A percentile compares a stretch with the other conserved stretches of the same genome.
These are phyloP conservation scores for Sarcophaga rosellei DNA, from an alignment of 2,888 invertebrate species.

Conservation along the genomic window DNA sequence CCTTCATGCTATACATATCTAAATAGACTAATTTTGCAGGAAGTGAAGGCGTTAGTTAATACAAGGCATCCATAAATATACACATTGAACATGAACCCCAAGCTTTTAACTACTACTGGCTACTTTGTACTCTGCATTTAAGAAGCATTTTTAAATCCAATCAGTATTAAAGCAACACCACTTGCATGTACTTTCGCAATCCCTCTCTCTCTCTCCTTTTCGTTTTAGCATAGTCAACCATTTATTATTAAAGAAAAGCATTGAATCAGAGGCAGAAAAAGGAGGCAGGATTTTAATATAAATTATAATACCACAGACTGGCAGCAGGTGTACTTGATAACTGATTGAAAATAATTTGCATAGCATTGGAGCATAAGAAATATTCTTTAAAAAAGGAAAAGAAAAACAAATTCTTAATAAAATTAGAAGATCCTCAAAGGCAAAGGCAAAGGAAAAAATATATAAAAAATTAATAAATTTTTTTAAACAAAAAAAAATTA, in stretches of 20 bases:
- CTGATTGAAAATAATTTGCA: conserved; percentile 69
- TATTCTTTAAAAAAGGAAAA: conserved; percentile 17
- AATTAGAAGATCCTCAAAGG: not conserved
- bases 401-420: conserved; percentile 8
- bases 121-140: conserved; percentile 14
- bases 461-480: not conserved
- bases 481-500: too few species aligned
- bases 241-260: not conserved
- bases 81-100: conserved; percentile 42
- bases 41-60: conserved; percentile 67
- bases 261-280: conserved; percentile 19
- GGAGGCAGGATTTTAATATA: conserved; percentile 68
- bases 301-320: conserved; percentile 69
- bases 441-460: not conserved
- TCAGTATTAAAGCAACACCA: conserved; percentile 48
- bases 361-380: conserved; percentile 38
- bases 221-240: not conserved
- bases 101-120: conserved; percentile 64
- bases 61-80: conserved; percentile 58
- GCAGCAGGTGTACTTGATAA: conserved; percentile 69
- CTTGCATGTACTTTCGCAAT: not conserved
- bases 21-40: conserved; percentile 59
- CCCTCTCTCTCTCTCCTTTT: not conserved
- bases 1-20: conserved; percentile 3
- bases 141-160: conserved; percentile 52